Percentiles rank a stretch among this genome's conserved stretches.
Evolutionary conservation across 2,888 invertebrate genomes (phyloP).

Genomic region (Protonemura montana): DNA sequence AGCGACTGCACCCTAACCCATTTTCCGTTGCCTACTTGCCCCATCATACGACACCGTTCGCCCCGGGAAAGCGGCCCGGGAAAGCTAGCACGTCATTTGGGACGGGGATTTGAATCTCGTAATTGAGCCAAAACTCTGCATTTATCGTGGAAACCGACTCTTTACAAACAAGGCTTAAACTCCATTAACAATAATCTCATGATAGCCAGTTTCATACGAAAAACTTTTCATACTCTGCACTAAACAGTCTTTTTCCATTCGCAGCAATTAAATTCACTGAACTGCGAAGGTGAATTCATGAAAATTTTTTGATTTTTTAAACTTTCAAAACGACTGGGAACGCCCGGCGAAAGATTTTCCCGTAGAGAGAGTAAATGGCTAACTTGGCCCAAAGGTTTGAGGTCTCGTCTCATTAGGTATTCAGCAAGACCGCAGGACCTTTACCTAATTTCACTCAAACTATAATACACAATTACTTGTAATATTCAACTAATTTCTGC

Average conservation of each 20-base stretch:
- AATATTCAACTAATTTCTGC: not conserved
- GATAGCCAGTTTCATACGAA: not conserved
- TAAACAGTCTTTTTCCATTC: not conserved
- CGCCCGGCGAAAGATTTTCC: too few relatives aligned
- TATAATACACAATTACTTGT: not conserved
- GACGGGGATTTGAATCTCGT: not conserved
- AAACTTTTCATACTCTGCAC: not conserved
- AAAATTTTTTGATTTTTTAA: not conserved
- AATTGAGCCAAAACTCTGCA: not conserved
- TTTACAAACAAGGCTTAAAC: not conserved
- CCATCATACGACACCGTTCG: too few relatives aligned
- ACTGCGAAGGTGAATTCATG: not conserved
- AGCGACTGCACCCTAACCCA: not conserved
- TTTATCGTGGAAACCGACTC: not conserved
- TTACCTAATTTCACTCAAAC: not conserved
- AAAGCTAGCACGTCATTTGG: not conserved
- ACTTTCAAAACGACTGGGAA: not conserved
- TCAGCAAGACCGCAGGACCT: not conserved
- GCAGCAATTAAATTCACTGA: not conserved
- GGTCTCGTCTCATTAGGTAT: not conserved
- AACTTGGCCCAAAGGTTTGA: not conserved
- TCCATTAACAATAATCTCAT: constrained; percentile 7
- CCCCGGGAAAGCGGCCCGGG: not conserved
- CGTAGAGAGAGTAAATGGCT: too few relatives aligned
- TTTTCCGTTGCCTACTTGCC: not conserved